phyloP scores from a whole-genome alignment of 1,140 invertebrate species.

The Brachionus sp. region DNA sequence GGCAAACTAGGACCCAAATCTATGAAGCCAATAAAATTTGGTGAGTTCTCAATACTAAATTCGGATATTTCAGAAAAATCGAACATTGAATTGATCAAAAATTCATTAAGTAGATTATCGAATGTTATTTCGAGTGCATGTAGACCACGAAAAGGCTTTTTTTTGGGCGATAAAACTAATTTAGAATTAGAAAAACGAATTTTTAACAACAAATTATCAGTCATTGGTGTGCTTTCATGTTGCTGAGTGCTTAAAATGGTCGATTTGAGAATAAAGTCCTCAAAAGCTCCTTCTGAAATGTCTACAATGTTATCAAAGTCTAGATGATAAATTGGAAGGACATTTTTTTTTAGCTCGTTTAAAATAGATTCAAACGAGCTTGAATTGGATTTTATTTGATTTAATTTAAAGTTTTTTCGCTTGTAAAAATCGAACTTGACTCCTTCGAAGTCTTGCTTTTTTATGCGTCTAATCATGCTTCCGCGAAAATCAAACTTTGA shows the following conservation, averaged over 20 bases:
- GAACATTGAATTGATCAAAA: slow-evolving; percentile 34
- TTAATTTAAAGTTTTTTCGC: neutral
- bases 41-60: neutral
- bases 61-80: neutral
- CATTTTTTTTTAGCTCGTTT: slow-evolving; percentile 6
- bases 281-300: slow-evolving; percentile 18
- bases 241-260: neutral
- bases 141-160: slow-evolving; percentile 11
- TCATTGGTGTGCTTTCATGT: neutral
- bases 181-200: slow-evolving; percentile 20
- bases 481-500: slow-evolving; percentile 19
- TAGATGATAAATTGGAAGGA: slow-evolving; percentile 37
- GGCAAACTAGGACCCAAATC: neutral
- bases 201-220: slow-evolving; percentile 19
- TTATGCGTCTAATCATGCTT: neutral
- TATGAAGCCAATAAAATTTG: slow-evolving; percentile 41
- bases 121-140: neutral
- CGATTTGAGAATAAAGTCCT: neutral
- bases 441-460: neutral
- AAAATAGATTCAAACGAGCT: slow-evolving; percentile 7
- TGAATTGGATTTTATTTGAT: neutral
- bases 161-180: slow-evolving; percentile 1
- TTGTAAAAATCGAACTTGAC: slow-evolving; percentile 17
- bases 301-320: slow-evolving; percentile 37
- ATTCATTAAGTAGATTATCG: neutral